Evolutionary conservation across 1,140 invertebrate genomes (phyloP), one percentile per base, ranked within the genome.

Genomic region (Brachionus rubens): DNA sequence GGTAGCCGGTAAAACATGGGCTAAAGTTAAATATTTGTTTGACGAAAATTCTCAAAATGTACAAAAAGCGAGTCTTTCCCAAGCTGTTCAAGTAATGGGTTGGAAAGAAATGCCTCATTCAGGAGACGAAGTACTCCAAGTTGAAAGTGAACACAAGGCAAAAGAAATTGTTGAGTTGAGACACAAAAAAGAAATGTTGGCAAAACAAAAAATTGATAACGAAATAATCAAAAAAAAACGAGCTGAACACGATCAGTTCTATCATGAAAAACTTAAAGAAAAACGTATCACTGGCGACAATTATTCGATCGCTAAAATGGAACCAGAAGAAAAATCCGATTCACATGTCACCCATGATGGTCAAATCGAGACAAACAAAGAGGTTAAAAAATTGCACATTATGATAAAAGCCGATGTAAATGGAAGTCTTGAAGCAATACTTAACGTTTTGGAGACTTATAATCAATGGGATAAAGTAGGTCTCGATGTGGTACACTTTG

Each of bases 401-500:
- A 12, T 47, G 40, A 36, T 54, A n/a, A 62, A 76, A 82, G 84
- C 81, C 56, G 87, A 87, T 81, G 87, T 87, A 10, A 82, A 85
- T 80, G 86, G 86, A 0, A 95, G 93, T 9, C 88, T 96, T 7
- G 94, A 98, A 85, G 94, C 96, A 0, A 92, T 99, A 78, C 83
- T 96, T 46, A 91, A 97, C 83, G 90, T 93, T 30, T 82, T 98
- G 26, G 91, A 93, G 65, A 93, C 92, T 0, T 99, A 98, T 81
- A 86, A 90, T 65, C 89, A 88, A 52, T 84, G 90, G 77, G 85
- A 90, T 4, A 85, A 87, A 28, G 94, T 95, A 80, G 86, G 87
- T 40, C 83, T 99, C 5, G 90, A 95, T 80, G 81, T 98, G 4
- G 88, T 98, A 19, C 90, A 94, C 82, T 95, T 91, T 84, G 94